phyloP scores from a whole-genome alignment of 2,113 vertebrate genomes.

The Corythaeola cristata region DNA sequence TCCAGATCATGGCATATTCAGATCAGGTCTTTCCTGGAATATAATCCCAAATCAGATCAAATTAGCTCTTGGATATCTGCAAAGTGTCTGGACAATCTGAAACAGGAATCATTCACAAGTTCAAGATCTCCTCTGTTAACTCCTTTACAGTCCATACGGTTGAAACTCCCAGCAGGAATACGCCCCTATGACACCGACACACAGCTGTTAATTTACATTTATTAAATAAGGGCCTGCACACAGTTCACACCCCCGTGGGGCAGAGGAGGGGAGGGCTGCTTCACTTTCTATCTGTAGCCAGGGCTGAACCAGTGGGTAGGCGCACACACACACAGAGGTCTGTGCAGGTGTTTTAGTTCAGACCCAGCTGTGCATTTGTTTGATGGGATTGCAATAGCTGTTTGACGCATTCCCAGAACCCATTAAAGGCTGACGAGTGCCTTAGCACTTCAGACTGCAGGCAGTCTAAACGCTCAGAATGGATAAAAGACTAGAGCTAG shows the following conservation, averaged over 20 bases:
- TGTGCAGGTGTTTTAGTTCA: not conserved
- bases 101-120: not conserved
- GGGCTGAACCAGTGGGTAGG: not conserved
- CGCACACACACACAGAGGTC: not conserved
- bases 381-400: not conserved
- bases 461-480: not conserved
- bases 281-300: not conserved
- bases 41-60: not conserved
- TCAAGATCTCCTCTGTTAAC: not conserved
- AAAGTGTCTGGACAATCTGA: not conserved
- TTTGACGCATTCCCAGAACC: slow-evolving; percentile 14
- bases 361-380: not conserved
- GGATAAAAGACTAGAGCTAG: not conserved
- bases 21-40: not conserved
- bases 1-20: not conserved
- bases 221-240: not conserved
- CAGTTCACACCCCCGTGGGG: not conserved
- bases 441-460: not conserved
- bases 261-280: not conserved
- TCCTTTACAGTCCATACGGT: not conserved
- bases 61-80: not conserved
- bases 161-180: not conserved
- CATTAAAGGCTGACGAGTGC: slow-evolving; percentile 33
- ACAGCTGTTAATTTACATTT: not conserved
- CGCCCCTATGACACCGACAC: not conserved